Base-by-base conservation (phyloP, 2,113 vertebrate species). In the Trematomus loennbergii region DNA sequence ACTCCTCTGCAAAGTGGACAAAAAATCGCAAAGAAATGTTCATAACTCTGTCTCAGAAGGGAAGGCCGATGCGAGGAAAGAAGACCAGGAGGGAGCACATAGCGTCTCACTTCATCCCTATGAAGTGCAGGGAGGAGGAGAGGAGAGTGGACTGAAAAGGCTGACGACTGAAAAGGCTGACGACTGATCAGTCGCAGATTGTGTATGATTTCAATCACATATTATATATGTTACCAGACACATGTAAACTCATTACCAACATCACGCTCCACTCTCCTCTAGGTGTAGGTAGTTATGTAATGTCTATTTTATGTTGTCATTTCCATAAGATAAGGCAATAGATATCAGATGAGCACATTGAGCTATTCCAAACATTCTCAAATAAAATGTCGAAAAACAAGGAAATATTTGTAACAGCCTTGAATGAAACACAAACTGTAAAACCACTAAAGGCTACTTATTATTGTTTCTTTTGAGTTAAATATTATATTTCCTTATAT, bases 61-160 rank as follows among this genome's bases (percentile, higher is more conserved):
- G 98, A 18, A 85, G 92, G 68, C 96, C 97, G 0, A 94, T 99
- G 84, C 95, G 92, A 91, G 98, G 98, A 59, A 97, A 94, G 91
- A 99, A 96, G 94, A 99, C 97, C 45, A 96, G 96, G 93, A 97
- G 97, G 94, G 97, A 98, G 94, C 95, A 96, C 3, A 89, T 93
- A 83, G 95, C 97, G 72, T 97, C 97, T 78, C 98, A 99, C 88
- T 99, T 99, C 93, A 97, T 99, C 93, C 98, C 98, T 40, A 95
- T 97, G 92, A 94, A 96, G 74, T 95, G 94, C 86, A 91, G 75
- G 45, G 93, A 93, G 13, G 93, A 94, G 25, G 94, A 94, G 81
- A 85, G 90, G 86, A 87, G 82, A 62, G 78, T 74, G 72, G 90
- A 93, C 73, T 95, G 79, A 95, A 40, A 67, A 12, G 55, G 20